phyloP scores from a whole-genome alignment of 2,113 vertebrate species.

The Nicator chloris region DNA sequence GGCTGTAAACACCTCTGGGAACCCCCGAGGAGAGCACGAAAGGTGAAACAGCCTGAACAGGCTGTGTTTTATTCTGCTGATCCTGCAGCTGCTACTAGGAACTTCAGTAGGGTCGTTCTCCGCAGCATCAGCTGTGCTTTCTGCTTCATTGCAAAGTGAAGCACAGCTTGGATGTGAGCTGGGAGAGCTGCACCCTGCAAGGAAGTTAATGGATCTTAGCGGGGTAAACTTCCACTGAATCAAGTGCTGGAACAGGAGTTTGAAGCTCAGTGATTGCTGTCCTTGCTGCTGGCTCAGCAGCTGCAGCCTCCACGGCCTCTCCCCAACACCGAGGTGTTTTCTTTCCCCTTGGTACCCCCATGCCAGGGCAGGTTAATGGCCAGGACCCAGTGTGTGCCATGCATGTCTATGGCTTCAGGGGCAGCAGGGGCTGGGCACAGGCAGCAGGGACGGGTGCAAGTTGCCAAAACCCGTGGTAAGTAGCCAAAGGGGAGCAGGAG shows the following conservation, averaged over 20 bases:
- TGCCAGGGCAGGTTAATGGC: background rate
- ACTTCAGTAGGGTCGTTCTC: background rate
- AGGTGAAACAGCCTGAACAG: background rate
- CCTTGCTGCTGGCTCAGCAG: background rate
- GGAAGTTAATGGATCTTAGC: background rate
- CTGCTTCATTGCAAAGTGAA: background rate
- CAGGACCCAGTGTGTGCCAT: fast-evolving
- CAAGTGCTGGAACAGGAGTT: background rate
- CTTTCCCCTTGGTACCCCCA: fast-evolving
- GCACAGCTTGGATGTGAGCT: background rate
- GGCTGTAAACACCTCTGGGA: background rate
- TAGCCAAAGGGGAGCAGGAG: background rate
- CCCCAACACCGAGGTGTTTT: fast-evolving
- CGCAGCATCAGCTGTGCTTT: background rate
- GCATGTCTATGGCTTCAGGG: background rate
- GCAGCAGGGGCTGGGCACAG: background rate
- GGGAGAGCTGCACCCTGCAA: background rate
- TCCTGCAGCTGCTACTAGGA: background rate
- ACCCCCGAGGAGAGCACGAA: background rate
- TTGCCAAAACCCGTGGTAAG: background rate
- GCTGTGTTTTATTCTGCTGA: background rate
- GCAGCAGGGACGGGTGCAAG: background rate
- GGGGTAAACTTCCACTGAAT: background rate
- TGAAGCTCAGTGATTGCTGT: background rate
- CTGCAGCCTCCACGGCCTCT: fast-evolving